These are phyloP conservation scores for Leistus spinibarbis DNA, from an alignment of 2,888 invertebrate species.

Conservation along the genomic window DNA sequence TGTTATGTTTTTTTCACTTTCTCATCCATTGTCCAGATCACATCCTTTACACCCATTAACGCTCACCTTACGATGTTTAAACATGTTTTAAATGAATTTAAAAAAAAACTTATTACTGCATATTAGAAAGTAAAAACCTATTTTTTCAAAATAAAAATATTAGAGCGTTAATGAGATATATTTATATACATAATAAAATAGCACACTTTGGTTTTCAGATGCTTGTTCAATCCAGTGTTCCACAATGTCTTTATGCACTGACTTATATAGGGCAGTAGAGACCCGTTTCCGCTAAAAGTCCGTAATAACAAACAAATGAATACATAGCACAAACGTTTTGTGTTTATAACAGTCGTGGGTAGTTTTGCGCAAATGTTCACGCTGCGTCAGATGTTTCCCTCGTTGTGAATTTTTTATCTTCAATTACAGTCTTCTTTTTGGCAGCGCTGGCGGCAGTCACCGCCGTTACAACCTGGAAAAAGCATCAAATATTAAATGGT, in stretches of 20 bases:
- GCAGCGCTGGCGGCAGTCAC: conserved; percentile 46
- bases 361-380: background rate
- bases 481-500: conserved; percentile 37
- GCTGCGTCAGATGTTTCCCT: background rate
- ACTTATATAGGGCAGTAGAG: background rate
- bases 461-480: conserved; percentile 49
- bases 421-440: conserved; percentile 39
- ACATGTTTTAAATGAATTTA: too few relatives aligned
- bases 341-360: background rate
- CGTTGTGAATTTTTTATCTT: conserved; percentile 38
- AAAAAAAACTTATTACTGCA: too few relatives aligned
- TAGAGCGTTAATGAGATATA: too few relatives aligned
- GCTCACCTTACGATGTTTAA: too few relatives aligned
- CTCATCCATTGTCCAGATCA: background rate
- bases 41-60: too few relatives aligned
- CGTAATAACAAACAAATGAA: background rate
- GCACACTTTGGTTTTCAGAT: conserved; percentile 11
- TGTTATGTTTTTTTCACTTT: background rate
- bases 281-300: background rate
- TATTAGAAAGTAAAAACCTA: too few relatives aligned
- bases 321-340: background rate
- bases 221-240: background rate
- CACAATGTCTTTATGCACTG: background rate
- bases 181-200: background rate
- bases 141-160: too few relatives aligned